A percentile compares a stretch with the other conserved stretches of the same genome.
These are phyloP conservation scores for Sebastes umbrosus DNA, from an alignment of 2,797 vertebrate species.

Conservation along the genomic window DNA sequence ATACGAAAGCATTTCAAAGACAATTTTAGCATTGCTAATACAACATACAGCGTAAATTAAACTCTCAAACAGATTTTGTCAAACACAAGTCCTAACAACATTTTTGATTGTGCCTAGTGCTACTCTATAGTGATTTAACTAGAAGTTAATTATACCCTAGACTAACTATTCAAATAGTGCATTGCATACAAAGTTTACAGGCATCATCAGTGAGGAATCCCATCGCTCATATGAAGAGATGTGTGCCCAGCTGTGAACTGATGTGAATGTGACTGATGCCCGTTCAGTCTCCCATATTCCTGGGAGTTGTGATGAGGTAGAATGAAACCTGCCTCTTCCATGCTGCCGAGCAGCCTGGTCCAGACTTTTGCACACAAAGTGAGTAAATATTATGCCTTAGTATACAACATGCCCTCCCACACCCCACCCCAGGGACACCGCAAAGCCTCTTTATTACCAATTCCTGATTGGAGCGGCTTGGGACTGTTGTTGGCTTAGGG, in stretches of 20 bases:
- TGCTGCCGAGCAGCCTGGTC: slow-evolving; percentile 54
- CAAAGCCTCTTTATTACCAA: slow-evolving; percentile 76
- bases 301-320: slow-evolving; percentile 77
- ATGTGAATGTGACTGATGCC: slow-evolving; percentile 43
- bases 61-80: slow-evolving; percentile 1
- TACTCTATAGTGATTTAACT: slow-evolving; percentile 28
- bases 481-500: slow-evolving; percentile 75
- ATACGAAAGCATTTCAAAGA: slow-evolving; percentile 35
- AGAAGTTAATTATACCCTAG: slow-evolving; percentile 30
- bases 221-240: background rate
- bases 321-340: slow-evolving; percentile 64
- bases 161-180: slow-evolving; percentile 61
- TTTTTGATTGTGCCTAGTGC: slow-evolving; percentile 29
- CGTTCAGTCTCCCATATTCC: slow-evolving; percentile 16
- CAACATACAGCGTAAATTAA: slow-evolving; percentile 41
- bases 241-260: background rate
- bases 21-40: slow-evolving; percentile 55
- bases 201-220: slow-evolving; percentile 18
- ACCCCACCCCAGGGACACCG: slow-evolving; percentile 53
- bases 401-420: slow-evolving; percentile 52
- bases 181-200: slow-evolving; percentile 48
- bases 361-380: slow-evolving; percentile 56
- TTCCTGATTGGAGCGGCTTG: slow-evolving; percentile 75
- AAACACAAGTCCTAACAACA: background rate
- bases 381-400: slow-evolving; percentile 70